phyloP scores from a whole-genome alignment of 2,113 vertebrate species.

The Pseudopodoces humilis region DNA sequence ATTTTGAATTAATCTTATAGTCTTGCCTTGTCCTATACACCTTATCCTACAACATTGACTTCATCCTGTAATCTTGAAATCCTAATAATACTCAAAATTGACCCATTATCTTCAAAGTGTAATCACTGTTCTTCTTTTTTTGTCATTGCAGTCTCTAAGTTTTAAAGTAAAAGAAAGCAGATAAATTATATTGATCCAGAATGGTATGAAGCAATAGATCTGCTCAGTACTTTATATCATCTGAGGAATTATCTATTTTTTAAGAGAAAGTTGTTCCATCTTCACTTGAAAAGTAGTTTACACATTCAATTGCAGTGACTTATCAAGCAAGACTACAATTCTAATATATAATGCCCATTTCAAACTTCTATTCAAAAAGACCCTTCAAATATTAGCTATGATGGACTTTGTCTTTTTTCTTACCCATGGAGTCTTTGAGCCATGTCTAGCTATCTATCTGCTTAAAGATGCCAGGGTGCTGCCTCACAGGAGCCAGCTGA shows the following conservation, averaged over 20 bases:
- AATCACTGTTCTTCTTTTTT: not conserved
- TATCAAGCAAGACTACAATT: not conserved
- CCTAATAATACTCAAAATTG: not conserved
- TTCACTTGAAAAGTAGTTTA: not conserved
- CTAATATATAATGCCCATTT: not conserved
- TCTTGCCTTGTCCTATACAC: not conserved
- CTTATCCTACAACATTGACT: not conserved
- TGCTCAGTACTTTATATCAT: not conserved
- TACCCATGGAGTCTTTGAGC: not conserved
- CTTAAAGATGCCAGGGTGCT: slow-evolving; percentile 21
- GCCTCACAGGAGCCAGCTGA: not conserved
- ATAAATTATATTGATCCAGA: not conserved
- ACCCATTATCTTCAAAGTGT: not conserved
- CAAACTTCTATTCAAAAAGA: not conserved
- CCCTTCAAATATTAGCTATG: not conserved
- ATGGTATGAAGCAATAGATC: not conserved
- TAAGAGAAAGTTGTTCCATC: not conserved
- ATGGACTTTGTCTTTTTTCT: slow-evolving; percentile 21
- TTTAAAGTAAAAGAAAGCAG: not conserved
- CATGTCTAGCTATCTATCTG: not conserved
- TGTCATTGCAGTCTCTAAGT: not conserved
- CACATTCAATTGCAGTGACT: not conserved
- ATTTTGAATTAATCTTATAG: not conserved
- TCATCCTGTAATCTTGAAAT: not conserved
- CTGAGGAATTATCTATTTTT: not conserved